phyloP scores from a whole-genome alignment of 2,888 invertebrate species.

The Platycnemis pennipes region DNA sequence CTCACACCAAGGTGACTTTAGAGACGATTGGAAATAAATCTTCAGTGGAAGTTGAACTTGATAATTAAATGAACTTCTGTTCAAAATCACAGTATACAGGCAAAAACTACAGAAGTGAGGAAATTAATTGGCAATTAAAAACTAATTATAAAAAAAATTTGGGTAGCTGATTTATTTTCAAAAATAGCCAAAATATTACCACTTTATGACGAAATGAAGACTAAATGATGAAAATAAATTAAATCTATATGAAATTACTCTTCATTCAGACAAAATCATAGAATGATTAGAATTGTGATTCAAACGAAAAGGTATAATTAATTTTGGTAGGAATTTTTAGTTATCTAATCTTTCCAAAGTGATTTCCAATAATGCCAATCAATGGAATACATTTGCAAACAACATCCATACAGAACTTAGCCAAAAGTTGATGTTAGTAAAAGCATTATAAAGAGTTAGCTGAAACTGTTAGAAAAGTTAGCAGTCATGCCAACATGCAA shows the following conservation, averaged over 20 bases:
- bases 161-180: neutral
- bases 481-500: slow-evolving; percentile 46
- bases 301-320: neutral
- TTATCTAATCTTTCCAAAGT: neutral
- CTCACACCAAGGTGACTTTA: slow-evolving; percentile 52
- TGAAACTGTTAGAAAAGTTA: neutral
- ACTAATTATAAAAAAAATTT: neutral
- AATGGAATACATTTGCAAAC: slow-evolving; percentile 9
- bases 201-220: neutral
- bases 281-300: neutral
- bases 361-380: neutral
- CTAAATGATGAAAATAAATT: neutral
- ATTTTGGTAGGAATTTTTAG: neutral
- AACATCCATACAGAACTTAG: slow-evolving; percentile 50
- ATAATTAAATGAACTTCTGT: neutral
- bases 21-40: slow-evolving; percentile 21
- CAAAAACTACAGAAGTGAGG: neutral
- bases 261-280: neutral
- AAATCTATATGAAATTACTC: neutral
- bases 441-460: slow-evolving; percentile 45
- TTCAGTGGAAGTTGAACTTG: neutral
- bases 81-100: neutral
- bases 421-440: slow-evolving; percentile 13
- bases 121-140: neutral
- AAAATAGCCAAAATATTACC: neutral